These are phyloP conservation scores for Anastatus disparis DNA, from an alignment of 1,140 invertebrate genomes.

Conservation along the genomic window DNA sequence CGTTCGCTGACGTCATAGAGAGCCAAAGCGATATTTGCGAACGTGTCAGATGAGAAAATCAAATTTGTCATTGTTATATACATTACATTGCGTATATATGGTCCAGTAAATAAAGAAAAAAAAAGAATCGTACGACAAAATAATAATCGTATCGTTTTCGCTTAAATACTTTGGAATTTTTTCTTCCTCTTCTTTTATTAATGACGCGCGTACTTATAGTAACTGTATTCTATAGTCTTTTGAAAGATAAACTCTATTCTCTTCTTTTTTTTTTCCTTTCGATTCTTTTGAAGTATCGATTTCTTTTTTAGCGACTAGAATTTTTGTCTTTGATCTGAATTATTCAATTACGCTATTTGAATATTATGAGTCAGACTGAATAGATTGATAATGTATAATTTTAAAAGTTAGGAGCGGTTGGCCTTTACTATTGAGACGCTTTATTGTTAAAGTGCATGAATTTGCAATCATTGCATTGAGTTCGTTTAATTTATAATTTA, in stretches of 20 bases:
- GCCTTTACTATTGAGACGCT: too few species aligned
- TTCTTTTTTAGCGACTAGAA: background rate
- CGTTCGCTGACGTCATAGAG: slow-evolving; percentile 12
- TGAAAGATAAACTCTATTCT: too few species aligned
- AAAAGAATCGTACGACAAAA: background rate
- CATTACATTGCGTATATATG: background rate
- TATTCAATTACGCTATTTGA: background rate
- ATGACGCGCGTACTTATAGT: too few species aligned
- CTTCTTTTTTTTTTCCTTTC: too few species aligned
- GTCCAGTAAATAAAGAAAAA: background rate
- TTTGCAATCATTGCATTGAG: too few species aligned
- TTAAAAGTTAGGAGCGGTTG: too few species aligned
- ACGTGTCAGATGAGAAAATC: slow-evolving; percentile 4
- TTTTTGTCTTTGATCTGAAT: background rate
- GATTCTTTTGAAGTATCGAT: too few species aligned
- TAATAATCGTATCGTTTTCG: background rate
- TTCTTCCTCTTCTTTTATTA: too few species aligned
- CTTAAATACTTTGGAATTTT: too few species aligned
- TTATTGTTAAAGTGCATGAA: too few species aligned
- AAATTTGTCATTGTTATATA: slow-evolving; percentile 14
- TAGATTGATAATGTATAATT: background rate
- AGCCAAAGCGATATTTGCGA: background rate
- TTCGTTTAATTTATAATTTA: too few species aligned
- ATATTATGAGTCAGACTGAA: background rate
- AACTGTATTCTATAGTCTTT: too few species aligned